Conservation (phyloP, 2,888 invertebrate species). For the Hyposoter didymator region DNA sequence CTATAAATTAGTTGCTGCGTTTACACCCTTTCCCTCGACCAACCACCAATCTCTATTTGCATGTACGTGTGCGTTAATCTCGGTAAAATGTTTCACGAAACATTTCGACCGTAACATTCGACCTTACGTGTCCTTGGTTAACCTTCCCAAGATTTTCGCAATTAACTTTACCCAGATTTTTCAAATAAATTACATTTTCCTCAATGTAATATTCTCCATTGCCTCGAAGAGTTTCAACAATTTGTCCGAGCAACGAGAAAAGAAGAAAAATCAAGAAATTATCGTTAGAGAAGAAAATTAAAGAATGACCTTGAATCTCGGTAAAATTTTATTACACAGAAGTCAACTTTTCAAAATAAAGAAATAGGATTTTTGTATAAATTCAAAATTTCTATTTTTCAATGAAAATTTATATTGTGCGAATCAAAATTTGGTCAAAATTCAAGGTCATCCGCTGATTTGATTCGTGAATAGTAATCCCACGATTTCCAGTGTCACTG, state of each 20-base stretch:
- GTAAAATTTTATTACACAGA: too few species aligned
- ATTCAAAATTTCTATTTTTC: too few species aligned
- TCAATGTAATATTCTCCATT: background rate
- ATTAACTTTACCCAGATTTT: background rate
- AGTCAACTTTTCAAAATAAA: too few species aligned
- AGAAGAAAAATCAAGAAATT: too few species aligned
- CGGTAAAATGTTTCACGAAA: conserved; percentile 32
- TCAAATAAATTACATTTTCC: background rate
- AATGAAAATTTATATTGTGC: too few species aligned
- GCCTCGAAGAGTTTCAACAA: background rate
- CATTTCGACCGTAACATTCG: conserved; percentile 9
- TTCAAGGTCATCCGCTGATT: too few species aligned
- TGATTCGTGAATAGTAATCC: too few species aligned
- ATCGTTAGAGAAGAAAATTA: too few species aligned
- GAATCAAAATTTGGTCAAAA: too few species aligned
- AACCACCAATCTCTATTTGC: conserved; percentile 25
- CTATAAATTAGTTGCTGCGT: conserved; percentile 60
- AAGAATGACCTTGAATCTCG: too few species aligned
- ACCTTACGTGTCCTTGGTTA: conserved; percentile 11
- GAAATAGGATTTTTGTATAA: too few species aligned
- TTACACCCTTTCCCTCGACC: conserved; percentile 37
- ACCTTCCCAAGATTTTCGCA: background rate
- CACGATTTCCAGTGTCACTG: too few species aligned
- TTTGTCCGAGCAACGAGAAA: background rate
- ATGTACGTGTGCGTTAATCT: conserved; percentile 25